Base-by-base conservation (phyloP, 1,140 invertebrate species). In the Diorhabda elongata region DNA sequence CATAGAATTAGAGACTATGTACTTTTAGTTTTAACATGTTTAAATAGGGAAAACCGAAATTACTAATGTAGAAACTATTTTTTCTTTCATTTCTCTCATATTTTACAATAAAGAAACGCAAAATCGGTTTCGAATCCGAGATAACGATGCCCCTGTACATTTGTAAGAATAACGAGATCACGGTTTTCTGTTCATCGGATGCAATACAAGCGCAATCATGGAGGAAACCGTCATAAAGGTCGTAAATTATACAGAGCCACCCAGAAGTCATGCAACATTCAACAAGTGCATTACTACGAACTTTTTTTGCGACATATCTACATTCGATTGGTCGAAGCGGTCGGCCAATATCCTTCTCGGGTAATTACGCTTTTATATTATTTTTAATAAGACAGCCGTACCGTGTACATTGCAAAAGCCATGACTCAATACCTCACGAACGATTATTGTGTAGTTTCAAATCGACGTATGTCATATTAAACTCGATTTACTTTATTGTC, bases 251-350 rank as follows among this genome's bases (percentile, higher is more conserved):
- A 42, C 44, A 68, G 68, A 71, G 70, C 70, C 70, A 71, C 70
- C 70, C 70, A 68, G 66, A 68, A 68, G 66, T 71, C 70, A 71
- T 71, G 70, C 63, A 71, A 71, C 70, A 71, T 71, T 71, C 70
- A 71, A 71, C 70, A 68, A 71, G 70, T 71, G 69, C 65, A 58
- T 61, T 43, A 64, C 61, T 11, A 65, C 64, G 58, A 26, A 61
- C 65, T 68, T 61, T 65, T 60, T 45, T 59, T 44, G 58, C 41
- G 8, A 42, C 58, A 41, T 1, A 42, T 60, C 57, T 42, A 52
- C 47, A 44, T 67, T 57, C 60, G 52, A 68, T 62, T 68, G 43
- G 69, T 42, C 61, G 61, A 26, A 11, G 44, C 69, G 59, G 58
- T 44, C 57, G 64, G 64, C 56, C 69, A 66, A 70, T 70, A 70